A percentile compares a stretch with the other conserved stretches of the same genome.
Conservation (phyloP, 2,797 vertebrate species). For the Pampus argenteus region DNA sequence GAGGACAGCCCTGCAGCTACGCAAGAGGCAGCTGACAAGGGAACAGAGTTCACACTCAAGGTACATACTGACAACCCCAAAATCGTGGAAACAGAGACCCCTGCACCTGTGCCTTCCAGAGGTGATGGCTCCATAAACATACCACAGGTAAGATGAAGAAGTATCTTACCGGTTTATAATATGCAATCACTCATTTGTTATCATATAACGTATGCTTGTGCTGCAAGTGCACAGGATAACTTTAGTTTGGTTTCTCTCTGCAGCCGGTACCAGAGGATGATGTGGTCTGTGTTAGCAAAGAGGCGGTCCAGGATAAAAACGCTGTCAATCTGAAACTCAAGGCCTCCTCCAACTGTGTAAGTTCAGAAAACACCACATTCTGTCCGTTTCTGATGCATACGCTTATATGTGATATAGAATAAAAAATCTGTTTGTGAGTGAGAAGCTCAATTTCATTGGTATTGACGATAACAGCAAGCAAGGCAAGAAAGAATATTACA, state of each 20-base stretch:
- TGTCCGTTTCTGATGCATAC: not conserved
- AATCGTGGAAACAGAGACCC: constrained; percentile 18
- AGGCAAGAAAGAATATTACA: not conserved
- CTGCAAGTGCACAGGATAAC: not conserved
- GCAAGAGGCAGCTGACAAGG: not conserved
- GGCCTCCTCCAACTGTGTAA: constrained; percentile 80
- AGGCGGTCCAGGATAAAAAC: constrained; percentile 74
- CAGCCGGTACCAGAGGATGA: constrained; percentile 57
- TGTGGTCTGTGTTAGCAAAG: constrained; percentile 80
- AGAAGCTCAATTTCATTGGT: not conserved
- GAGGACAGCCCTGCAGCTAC: not conserved
- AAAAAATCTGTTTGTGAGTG: not conserved
- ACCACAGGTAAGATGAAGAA: constrained; percentile 57
- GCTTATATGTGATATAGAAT: not conserved
- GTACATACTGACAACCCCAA: not conserved
- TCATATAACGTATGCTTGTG: not conserved
- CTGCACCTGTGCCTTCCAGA: constrained; percentile 53
- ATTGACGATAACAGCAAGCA: not conserved
- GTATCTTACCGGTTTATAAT: not conserved
- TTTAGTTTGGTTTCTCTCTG: constrained; percentile 42
- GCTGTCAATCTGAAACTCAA: constrained; percentile 81
- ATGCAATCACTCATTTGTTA: not conserved
- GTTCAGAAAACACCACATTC: constrained; percentile 47
- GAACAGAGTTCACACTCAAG: not conserved
- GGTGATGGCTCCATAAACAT: constrained; percentile 56